Conservation (phyloP, 2,888 invertebrate species). For the Spialia ferax region DNA sequence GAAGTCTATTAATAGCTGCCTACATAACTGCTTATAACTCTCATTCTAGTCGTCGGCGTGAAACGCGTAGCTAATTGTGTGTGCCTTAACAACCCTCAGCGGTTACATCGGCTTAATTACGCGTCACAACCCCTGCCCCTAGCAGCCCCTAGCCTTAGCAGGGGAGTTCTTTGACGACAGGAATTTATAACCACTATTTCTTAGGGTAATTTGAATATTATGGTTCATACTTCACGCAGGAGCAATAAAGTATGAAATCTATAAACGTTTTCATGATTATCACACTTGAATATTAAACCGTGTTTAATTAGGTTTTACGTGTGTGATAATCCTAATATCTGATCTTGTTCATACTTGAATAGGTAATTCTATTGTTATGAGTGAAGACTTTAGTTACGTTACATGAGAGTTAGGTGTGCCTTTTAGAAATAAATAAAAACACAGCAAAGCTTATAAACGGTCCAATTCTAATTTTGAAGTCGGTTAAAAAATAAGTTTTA, state of each 20-base stretch:
- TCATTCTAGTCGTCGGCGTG: background rate
- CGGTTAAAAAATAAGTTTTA: no score
- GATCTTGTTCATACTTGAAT: no score
- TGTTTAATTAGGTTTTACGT: background rate
- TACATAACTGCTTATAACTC: background rate
- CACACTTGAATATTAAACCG: background rate
- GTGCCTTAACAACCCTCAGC: slow-evolving; percentile 47
- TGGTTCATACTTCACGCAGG: background rate
- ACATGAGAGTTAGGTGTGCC: no score
- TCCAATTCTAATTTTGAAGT: no score
- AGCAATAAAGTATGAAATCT: background rate
- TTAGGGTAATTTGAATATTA: slow-evolving; percentile 7
- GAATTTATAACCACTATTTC: slow-evolving; percentile 11
- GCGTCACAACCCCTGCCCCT: slow-evolving; percentile 43
- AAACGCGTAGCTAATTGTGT: slow-evolving; percentile 48
- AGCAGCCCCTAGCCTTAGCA: slow-evolving; percentile 35
- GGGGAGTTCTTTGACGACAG: slow-evolving; percentile 32
- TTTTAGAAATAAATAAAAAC: no score
- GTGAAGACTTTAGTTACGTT: no score
- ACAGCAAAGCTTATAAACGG: no score
- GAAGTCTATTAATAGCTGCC: background rate
- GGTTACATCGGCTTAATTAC: slow-evolving; percentile 51
- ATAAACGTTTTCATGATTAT: background rate
- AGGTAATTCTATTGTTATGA: no score
- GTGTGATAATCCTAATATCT: no score